Percentiles rank a stretch among this genome's conserved stretches.
Evolutionary conservation across 2,113 vertebrate genomes (phyloP).

Genomic region (Bujurquina vittata): DNA sequence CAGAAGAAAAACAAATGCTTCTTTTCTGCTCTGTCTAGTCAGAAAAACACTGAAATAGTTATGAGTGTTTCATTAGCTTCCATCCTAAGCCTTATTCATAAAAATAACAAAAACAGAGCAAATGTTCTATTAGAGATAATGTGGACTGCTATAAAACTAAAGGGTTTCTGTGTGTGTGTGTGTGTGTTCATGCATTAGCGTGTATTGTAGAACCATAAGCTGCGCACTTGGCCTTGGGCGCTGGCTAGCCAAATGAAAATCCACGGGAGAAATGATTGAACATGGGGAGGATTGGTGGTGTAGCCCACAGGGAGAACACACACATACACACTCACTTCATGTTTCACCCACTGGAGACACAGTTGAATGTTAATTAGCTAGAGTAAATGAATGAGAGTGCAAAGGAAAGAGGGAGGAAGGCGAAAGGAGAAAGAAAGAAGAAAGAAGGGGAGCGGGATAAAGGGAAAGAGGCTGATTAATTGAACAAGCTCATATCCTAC

Average conservation of each 20-base stretch:
- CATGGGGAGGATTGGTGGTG: slow-evolving; percentile 52
- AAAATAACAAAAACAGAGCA: slow-evolving; percentile 27
- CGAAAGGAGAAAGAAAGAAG: slow-evolving; percentile 11
- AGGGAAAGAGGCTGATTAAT: slow-evolving; percentile 75
- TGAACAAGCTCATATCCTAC: slow-evolving; percentile 71
- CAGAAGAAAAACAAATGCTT: neutral
- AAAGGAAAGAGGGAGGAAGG: slow-evolving; percentile 20
- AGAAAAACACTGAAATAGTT: neutral
- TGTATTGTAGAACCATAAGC: slow-evolving; percentile 42
- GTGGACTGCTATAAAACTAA: neutral
- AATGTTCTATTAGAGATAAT: slow-evolving; percentile 7
- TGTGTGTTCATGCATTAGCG: slow-evolving; percentile 21
- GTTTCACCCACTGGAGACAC: slow-evolving; percentile 69
- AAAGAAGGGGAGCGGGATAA: slow-evolving; percentile 18
- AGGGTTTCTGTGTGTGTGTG: neutral
- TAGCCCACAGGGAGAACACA: slow-evolving; percentile 50
- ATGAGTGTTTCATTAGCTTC: neutral
- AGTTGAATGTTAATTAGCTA: slow-evolving; percentile 80
- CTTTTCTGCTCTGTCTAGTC: neutral
- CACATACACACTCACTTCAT: slow-evolving; percentile 47
- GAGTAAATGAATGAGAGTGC: slow-evolving; percentile 58
- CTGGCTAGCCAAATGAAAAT: slow-evolving; percentile 75
- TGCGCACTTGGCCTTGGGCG: slow-evolving; percentile 59
- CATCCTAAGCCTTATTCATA: slow-evolving; percentile 1
- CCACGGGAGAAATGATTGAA: slow-evolving; percentile 75